Base-by-base conservation (phyloP, 2,113 vertebrate species). In the Otocyon megalotis region DNA sequence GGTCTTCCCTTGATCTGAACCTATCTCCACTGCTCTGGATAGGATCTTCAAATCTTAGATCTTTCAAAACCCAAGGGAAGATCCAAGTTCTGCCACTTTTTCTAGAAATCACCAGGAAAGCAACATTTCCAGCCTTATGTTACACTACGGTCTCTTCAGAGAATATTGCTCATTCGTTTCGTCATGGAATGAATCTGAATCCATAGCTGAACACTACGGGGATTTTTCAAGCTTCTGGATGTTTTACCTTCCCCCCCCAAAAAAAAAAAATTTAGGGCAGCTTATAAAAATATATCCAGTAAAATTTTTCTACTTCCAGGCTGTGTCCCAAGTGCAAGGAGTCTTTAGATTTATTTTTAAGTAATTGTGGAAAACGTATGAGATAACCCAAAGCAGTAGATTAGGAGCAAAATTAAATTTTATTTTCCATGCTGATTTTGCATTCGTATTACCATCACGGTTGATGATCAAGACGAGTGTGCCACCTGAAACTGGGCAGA, bases 401-500 rank as follows among this genome's bases (percentile, higher is more conserved):
- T 43, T 81, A 79, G 24, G n/a, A 89, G 53, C 28, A 89, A 92
- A 43, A 80, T 77, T 48, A 53, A 80, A 35, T 67, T 93, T 94
- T 72, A 60, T 53, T 95, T 76, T 88, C 28, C 76, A 7, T 53
- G 30, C 24, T 43, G 56, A 16, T n/a, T 91, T 60, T 81, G 43
- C 7, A 16, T 32, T 76, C 82, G n/a, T 54, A 15, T 93, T 96
- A n/a, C 56, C 54, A 16, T 94, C 20, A 35, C 1, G 30, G 63
- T 16, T 26, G 53, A 81, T 72, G 62, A 97, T 82, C 54, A 74
- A 72, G 50, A 86, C 71, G 28, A 88, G 84, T 83, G 54, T 90
- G 88, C 43, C 72, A 95, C 92, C 93, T 97, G 97, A 97, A 98
- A 97, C 97, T 95, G 80, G 96, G 97, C 88, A 96, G 90, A 97